These are phyloP conservation scores for Melanerpes aurifrons DNA, from an alignment of 2,113 vertebrate genomes.

Conservation along the genomic window DNA sequence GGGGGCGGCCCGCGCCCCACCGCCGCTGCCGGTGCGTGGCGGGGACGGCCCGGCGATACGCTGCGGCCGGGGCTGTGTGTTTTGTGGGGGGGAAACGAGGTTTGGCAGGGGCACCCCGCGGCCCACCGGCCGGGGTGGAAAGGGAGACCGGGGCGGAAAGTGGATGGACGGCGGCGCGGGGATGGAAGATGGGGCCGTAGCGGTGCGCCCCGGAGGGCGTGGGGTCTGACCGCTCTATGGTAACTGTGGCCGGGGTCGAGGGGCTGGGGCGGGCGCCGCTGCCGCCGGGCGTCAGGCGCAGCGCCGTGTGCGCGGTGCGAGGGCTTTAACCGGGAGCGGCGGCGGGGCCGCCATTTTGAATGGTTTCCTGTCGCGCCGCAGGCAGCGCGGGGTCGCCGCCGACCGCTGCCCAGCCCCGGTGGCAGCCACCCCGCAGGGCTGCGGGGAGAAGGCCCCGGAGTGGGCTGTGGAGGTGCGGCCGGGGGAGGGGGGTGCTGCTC, in stretches of 20 bases:
- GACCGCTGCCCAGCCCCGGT: not conserved
- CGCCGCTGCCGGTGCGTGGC: not conserved
- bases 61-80: too few species aligned
- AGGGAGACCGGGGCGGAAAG: not conserved
- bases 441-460: not conserved
- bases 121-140: not conserved
- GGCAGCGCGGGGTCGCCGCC: constrained; percentile 46
- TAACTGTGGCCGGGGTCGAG: not conserved
- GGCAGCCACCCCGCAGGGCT: not conserved
- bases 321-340: constrained; percentile 63
- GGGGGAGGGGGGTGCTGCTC: not conserved
- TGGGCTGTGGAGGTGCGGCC: not conserved
- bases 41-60: not conserved
- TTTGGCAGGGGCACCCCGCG: not conserved
- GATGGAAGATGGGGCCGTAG: not conserved
- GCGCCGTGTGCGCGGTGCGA: constrained; percentile 18
- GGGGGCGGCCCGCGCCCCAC: constrained; percentile 41
- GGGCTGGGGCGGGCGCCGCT: not conserved
- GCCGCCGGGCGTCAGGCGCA: constrained; percentile 8
- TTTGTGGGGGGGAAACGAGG: too few species aligned
- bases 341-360: constrained; percentile 75
- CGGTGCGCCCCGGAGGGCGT: not conserved
- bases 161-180: not conserved
- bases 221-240: not conserved
- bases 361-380: constrained; percentile 45